Evolutionary conservation across 2,888 invertebrate species (phyloP).

Genomic region (Incurvaria masculella): DNA sequence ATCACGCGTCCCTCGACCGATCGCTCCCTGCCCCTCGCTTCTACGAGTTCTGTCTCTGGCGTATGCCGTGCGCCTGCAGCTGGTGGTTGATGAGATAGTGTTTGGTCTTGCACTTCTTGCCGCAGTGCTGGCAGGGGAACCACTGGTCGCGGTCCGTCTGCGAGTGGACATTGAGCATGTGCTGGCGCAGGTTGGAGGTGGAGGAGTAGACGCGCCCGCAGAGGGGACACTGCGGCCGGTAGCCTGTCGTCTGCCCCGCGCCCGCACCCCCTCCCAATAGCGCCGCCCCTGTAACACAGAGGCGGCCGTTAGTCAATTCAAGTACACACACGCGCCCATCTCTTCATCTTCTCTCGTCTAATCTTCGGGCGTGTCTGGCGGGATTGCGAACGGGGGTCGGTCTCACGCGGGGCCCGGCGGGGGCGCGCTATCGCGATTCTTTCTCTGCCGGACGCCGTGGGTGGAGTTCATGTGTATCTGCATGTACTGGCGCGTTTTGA

Average conservation of each 20-base stretch:
- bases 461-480: conserved; percentile 67
- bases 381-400: too few relatives aligned
- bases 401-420: too few relatives aligned
- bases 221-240: conserved; percentile 66
- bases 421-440: conserved; percentile 53
- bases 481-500: conserved; percentile 69
- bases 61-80: conserved; percentile 71
- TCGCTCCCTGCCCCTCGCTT: conserved; percentile 26
- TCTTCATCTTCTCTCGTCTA: neutral
- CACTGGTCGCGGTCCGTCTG: conserved; percentile 67
- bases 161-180: conserved; percentile 73
- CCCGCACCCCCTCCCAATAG: conserved; percentile 33
- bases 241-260: conserved; percentile 34
- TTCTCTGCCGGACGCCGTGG: conserved; percentile 62
- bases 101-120: conserved; percentile 73
- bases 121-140: conserved; percentile 70
- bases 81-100: conserved; percentile 75
- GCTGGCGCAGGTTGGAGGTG: conserved; percentile 71
- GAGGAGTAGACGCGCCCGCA: conserved; percentile 71
- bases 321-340: neutral
- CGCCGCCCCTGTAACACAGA: conserved; percentile 66
- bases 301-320: conserved; percentile 53
- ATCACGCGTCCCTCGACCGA: neutral
- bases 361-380: too few relatives aligned
- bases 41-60: conserved; percentile 63